Evolutionary conservation across 2,888 invertebrate species (phyloP).

Genomic region (Microdon myrmicae): DNA sequence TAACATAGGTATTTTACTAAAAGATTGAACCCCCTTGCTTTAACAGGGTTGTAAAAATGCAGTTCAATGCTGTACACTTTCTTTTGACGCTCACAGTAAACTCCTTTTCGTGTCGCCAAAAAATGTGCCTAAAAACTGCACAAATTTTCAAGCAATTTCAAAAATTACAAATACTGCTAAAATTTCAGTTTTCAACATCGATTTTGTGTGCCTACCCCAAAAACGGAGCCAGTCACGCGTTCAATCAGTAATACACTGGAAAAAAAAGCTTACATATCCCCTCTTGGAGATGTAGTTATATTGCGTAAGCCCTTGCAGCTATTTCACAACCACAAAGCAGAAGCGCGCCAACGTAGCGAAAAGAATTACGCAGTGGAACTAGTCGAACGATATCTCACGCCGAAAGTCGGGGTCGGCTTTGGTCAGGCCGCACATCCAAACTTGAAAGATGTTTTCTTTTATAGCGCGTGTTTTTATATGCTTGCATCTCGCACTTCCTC

Average conservation of each 20-base stretch:
- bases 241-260: not conserved
- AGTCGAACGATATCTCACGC: slow-evolving; percentile 13
- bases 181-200: slow-evolving; percentile 2
- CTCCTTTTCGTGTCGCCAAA: too few species aligned
- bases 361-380: slow-evolving; percentile 14
- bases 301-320: slow-evolving; percentile 13
- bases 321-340: slow-evolving; percentile 2
- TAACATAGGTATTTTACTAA: too few species aligned
- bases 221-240: not conserved
- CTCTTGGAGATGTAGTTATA: slow-evolving; percentile 11
- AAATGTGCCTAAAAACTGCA: too few species aligned
- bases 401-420: not conserved
- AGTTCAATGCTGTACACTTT: too few species aligned
- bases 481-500: not conserved
- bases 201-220: not conserved
- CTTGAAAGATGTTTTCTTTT: too few species aligned
- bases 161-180: too few species aligned
- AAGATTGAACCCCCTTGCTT: too few species aligned
- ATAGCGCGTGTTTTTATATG: too few species aligned
- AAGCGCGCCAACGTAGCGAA: slow-evolving; percentile 4
- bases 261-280: slow-evolving; percentile 1
- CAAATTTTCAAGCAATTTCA: too few species aligned
- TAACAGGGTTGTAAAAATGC: too few species aligned
- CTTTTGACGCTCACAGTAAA: too few species aligned
- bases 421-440: slow-evolving; percentile 6